Evolutionary conservation across 37 sponge, comb jelly and placozoan species (phyloP).

Genomic region (Spongilla lacustris): DNA sequence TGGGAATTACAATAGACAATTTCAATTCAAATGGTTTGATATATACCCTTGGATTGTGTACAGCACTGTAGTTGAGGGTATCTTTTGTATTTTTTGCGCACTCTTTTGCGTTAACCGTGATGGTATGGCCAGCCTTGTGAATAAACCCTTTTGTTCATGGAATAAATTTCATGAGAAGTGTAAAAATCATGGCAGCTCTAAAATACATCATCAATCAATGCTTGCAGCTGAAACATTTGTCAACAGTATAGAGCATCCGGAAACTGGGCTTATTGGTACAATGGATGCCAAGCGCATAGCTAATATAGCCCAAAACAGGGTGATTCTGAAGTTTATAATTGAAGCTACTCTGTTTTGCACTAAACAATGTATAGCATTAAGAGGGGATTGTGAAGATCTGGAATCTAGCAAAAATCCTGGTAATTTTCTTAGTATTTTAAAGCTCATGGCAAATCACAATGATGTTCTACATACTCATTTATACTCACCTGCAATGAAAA

Average conservation of each 20-base stretch:
- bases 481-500: slow-evolving; percentile 19
- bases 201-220: slow-evolving; percentile 4
- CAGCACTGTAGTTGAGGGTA: slow-evolving; percentile 42
- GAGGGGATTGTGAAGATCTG: slow-evolving; percentile 36
- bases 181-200: background rate
- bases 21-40: slow-evolving; percentile 14
- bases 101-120: slow-evolving; percentile 9
- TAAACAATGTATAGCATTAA: slow-evolving; percentile 41
- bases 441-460: slow-evolving; percentile 18
- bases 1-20: slow-evolving; percentile 20
- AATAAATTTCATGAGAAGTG: background rate
- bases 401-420: slow-evolving; percentile 34
- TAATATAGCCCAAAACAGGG: slow-evolving; percentile 12
- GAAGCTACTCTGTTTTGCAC: slow-evolving; percentile 31
- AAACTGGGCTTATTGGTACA: slow-evolving; percentile 7
- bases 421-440: slow-evolving; percentile 36
- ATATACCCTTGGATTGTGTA: slow-evolving; percentile 41
- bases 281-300: background rate
- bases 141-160: background rate
- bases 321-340: slow-evolving; percentile 15
- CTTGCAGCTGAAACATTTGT: background rate
- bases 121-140: background rate
- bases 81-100: slow-evolving; percentile 28
- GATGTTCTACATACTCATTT: slow-evolving; percentile 10
- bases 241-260: slow-evolving; percentile 5